Evolutionary conservation across 2,797 vertebrate genomes (phyloP).

Genomic region (Gymnopithys bicolor): DNA sequence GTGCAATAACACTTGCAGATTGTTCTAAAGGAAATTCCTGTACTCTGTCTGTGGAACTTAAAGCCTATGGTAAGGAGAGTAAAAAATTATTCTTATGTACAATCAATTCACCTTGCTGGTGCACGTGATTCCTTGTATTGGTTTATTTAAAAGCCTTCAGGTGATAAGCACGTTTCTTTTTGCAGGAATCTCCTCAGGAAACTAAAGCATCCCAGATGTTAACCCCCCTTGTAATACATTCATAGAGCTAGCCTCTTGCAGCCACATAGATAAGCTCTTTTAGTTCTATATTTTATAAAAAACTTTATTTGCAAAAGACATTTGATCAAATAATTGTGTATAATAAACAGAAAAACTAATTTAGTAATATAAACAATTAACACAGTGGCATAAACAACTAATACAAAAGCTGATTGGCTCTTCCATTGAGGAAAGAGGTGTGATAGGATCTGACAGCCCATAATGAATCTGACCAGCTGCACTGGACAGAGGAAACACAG

Average conservation of each 20-base stretch:
- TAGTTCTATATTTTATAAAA: not conserved
- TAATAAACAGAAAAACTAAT: not conserved
- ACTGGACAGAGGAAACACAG: not conserved
- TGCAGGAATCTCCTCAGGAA: not conserved
- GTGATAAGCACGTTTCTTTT: not conserved
- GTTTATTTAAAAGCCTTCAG: not conserved
- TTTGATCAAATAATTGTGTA: not conserved
- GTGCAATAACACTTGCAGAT: not conserved
- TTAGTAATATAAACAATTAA: not conserved
- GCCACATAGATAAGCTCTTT: not conserved
- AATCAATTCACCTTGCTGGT: not conserved
- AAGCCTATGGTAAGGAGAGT: not conserved
- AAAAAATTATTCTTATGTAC: not conserved
- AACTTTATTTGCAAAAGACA: not conserved
- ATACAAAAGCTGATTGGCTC: not conserved
- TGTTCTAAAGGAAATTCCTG: not conserved
- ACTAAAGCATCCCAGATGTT: not conserved
- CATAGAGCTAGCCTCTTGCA: not conserved
- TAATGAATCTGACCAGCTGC: not conserved
- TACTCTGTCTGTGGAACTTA: not conserved
- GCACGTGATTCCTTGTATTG: not conserved
- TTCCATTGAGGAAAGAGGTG: not conserved
- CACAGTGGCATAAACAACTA: not conserved
- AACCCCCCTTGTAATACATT: not conserved
- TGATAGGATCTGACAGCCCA: not conserved